Conservation (phyloP, 2,888 invertebrate genomes). For the Fragum sueziense region DNA sequence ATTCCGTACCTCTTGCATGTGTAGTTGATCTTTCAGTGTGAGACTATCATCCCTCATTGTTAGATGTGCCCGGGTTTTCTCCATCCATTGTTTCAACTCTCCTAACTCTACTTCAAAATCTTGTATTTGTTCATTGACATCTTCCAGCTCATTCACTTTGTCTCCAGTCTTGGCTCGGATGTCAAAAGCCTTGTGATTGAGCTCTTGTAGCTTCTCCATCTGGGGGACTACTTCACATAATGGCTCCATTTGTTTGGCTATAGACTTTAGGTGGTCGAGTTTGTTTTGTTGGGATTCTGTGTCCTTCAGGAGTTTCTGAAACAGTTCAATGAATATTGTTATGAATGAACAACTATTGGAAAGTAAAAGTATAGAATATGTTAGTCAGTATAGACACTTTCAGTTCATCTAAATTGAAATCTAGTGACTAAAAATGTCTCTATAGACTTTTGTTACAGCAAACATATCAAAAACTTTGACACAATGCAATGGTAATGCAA, state of each 20-base stretch:
- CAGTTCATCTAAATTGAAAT: no score
- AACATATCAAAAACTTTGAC: no score
- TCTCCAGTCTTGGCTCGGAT: constrained; percentile 61
- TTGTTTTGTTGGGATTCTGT: constrained; percentile 69
- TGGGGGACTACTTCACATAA: constrained; percentile 67
- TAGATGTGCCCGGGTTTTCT: constrained; percentile 87
- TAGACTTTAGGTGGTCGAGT: constrained; percentile 66
- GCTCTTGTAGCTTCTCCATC: constrained; percentile 62
- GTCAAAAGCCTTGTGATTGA: constrained; percentile 67
- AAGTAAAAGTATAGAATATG: no score
- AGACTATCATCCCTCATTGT: constrained; percentile 71
- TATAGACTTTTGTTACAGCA: no score
- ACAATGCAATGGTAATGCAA: no score
- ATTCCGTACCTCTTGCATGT: constrained; percentile 69
- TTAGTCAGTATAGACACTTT: no score
- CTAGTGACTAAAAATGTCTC: no score
- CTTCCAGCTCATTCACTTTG: constrained; percentile 89
- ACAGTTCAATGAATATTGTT: background rate
- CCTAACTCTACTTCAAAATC: constrained; percentile 97
- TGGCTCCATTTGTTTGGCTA: constrained; percentile 72
- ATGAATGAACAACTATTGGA: no score
- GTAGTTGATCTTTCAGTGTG: constrained; percentile 72
- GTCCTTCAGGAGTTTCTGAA: constrained; percentile 70
- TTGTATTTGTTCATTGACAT: constrained; percentile 97
- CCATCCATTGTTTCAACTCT: constrained; percentile 94